Evolutionary conservation across 2,888 invertebrate genomes (phyloP).

Genomic region (Lymantria monacha): DNA sequence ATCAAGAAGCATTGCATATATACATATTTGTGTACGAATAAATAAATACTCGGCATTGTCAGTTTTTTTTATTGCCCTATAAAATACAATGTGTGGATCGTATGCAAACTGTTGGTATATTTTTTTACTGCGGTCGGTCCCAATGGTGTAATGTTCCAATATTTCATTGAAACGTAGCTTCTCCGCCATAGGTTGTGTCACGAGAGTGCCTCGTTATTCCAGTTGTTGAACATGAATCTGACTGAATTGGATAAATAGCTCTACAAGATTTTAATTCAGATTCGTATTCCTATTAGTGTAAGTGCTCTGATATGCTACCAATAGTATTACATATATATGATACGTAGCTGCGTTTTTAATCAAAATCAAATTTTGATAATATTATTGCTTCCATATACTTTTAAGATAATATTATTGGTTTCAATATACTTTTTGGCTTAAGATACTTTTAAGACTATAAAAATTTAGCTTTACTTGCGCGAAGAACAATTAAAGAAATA

Average conservation of each 20-base stretch:
- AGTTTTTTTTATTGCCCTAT: not conserved
- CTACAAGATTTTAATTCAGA: no score
- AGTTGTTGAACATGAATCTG: not conserved
- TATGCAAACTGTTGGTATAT: not conserved
- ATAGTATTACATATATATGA: no score
- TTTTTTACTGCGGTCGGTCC: not conserved
- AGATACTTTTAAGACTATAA: no score
- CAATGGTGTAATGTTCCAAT: not conserved
- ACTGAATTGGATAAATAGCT: not conserved
- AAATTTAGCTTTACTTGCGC: no score
- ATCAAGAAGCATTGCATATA: not conserved
- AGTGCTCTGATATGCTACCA: no score
- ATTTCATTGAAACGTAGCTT: not conserved
- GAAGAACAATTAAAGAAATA: no score
- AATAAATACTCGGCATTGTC: slow-evolving; percentile 11
- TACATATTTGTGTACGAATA: not conserved
- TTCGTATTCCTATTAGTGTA: no score
- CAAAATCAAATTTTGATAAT: no score
- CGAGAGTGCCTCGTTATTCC: not conserved
- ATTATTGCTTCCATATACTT: no score
- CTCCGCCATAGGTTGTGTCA: not conserved
- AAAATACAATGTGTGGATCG: not conserved
- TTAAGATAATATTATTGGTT: no score
- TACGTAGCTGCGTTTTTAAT: no score
- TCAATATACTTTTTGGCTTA: no score